These are phyloP conservation scores for Cerceris ruficornis DNA, from an alignment of 2,888 invertebrate species.

Conservation along the genomic window DNA sequence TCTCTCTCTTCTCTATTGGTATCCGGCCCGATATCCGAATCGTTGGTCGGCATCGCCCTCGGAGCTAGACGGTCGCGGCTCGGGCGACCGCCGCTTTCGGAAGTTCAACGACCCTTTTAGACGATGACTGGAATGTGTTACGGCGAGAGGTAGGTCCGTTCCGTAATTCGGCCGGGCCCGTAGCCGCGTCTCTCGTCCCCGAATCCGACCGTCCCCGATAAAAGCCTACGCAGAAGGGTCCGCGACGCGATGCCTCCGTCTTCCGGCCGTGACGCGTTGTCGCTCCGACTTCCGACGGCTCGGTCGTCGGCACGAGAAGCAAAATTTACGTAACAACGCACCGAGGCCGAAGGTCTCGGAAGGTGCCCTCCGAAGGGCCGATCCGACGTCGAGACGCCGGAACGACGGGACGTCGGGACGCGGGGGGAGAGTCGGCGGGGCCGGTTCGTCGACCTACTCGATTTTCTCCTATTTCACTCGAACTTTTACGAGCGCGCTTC, in stretches of 20 bases:
- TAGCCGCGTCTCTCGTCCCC: too few species aligned
- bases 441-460: conserved; percentile 36
- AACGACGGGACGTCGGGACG: conserved; percentile 7
- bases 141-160: background rate
- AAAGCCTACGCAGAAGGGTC: too few species aligned
- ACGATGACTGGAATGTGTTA: conserved; percentile 10
- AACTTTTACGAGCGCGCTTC: conserved; percentile 21
- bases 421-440: conserved; percentile 43
- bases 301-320: too few species aligned
- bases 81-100: conserved; percentile 19
- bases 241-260: too few species aligned
- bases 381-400: background rate
- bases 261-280: background rate
- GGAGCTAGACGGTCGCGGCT: conserved; percentile 3
- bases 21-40: conserved; percentile 57
- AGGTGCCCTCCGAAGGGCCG: background rate
- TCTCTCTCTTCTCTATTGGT: conserved; percentile 12
- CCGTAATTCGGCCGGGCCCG: background rate
- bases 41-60: conserved; percentile 37
- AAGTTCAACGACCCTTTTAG: conserved; percentile 45
- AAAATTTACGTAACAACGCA: background rate
- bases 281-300: background rate
- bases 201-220: too few species aligned
- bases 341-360: background rate
- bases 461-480: conserved; percentile 32